Evolutionary conservation across 2,888 invertebrate genomes (phyloP).

Genomic region (Lamellibrachia satsuma): DNA sequence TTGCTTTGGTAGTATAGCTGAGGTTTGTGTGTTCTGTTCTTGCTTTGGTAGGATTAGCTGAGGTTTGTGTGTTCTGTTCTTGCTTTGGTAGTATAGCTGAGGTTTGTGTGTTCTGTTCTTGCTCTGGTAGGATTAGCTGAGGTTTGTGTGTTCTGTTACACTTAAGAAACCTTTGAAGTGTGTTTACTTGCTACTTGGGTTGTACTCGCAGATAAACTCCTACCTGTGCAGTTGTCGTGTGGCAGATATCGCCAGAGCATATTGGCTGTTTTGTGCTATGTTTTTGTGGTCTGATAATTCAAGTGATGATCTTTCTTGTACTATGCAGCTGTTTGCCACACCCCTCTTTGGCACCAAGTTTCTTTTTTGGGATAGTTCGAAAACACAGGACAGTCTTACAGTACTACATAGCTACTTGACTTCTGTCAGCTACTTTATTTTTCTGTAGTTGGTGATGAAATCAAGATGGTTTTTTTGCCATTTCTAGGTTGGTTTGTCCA

Average conservation of each 20-base stretch:
- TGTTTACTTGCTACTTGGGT: neutral
- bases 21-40: no score
- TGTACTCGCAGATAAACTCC: no score
- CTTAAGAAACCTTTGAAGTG: neutral
- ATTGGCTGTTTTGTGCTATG: no score
- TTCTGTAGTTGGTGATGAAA: neutral
- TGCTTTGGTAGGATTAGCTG: no score
- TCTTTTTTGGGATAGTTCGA: neutral
- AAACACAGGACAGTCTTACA: neutral
- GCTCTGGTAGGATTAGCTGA: neutral
- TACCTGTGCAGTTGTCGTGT: no score
- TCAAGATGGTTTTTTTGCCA: neutral
- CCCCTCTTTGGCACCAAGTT: no score
- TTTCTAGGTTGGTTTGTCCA: neutral
- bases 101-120: neutral
- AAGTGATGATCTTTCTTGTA: no score
- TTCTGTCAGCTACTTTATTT: neutral
- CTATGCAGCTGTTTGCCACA: no score
- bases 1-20: no score
- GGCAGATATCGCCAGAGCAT: no score
- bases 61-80: no score
- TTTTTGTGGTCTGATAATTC: no score
- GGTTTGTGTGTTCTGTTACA: neutral
- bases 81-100: neutral
- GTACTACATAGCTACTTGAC: neutral